phyloP scores from a whole-genome alignment of 2,888 invertebrate genomes.

The Exocentrus adspersus region DNA sequence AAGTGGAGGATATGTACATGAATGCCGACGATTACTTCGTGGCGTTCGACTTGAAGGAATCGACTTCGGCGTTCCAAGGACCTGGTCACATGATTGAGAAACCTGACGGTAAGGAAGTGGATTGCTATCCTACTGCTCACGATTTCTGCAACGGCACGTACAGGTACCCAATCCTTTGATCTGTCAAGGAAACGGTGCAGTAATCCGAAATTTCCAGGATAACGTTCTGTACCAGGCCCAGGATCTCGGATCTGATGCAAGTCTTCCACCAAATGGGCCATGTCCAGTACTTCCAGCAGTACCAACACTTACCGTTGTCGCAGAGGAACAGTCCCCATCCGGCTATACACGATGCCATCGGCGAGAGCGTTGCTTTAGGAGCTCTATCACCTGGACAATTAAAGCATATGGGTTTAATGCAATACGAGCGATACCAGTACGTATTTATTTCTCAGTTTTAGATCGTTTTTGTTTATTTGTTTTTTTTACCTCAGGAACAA shows the following conservation, averaged over 20 bases:
- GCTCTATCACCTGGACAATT: conserved; percentile 67
- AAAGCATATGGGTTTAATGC: too few relatives aligned
- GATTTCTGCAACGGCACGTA: conserved; percentile 76
- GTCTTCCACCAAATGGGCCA: conserved; percentile 82
- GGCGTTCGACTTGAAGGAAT: not conserved
- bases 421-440: too few relatives aligned
- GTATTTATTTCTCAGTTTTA: too few relatives aligned
- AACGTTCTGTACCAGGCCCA: conserved; percentile 70
- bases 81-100: conserved; percentile 68
- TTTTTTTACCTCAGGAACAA: too few relatives aligned
- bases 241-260: conserved; percentile 69
- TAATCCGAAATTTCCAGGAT: conserved; percentile 61
- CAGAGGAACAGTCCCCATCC: conserved; percentile 68
- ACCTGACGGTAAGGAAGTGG: conserved; percentile 67
- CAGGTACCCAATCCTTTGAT: conserved; percentile 63
- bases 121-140: conserved; percentile 77
- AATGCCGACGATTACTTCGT: conserved; percentile 69
- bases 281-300: conserved; percentile 73
- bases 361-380: conserved; percentile 71
- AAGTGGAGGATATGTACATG: conserved; percentile 63
- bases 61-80: too few relatives aligned
- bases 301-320: conserved; percentile 66
- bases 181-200: not conserved
- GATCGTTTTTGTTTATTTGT: too few relatives aligned
- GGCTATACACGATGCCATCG: conserved; percentile 74